Conservation (phyloP, 2,888 invertebrate genomes). For the Coenonympha arcania region DNA sequence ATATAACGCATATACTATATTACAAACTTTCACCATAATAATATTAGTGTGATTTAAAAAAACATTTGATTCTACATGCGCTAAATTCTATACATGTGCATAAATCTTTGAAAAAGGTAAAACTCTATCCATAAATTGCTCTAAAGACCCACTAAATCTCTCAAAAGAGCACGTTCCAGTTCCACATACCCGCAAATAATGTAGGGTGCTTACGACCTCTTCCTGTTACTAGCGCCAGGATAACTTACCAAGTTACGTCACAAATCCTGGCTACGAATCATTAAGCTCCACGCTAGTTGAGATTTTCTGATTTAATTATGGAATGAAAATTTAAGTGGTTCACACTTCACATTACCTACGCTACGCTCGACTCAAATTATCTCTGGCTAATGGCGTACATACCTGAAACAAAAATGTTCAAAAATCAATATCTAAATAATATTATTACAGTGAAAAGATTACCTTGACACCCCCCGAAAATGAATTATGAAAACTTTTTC, state of each 20-base stretch:
- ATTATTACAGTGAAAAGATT: too few species aligned
- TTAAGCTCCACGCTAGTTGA: background rate
- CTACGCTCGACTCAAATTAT: too few species aligned
- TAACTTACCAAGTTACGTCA: background rate
- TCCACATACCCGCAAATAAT: constrained; percentile 3
- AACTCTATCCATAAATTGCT: constrained; percentile 13
- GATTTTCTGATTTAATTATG: background rate
- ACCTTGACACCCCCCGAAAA: too few species aligned
- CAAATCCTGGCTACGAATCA: background rate
- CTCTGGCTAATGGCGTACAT: too few species aligned
- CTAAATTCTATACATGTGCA: background rate
- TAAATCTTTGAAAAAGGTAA: background rate
- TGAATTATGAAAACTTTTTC: too few species aligned
- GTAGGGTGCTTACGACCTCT: background rate
- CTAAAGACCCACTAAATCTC: constrained; percentile 6
- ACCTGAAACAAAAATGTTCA: too few species aligned
- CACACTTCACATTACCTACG: too few species aligned
- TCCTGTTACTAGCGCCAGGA: background rate
- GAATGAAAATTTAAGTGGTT: too few species aligned
- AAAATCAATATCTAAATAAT: too few species aligned
- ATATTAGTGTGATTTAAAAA: background rate
- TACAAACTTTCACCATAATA: too few species aligned
- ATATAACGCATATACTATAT: too few species aligned
- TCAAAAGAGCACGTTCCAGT: constrained; percentile 3
- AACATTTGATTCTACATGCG: background rate